Conservation (phyloP, 2,113 vertebrate species). For the Coregonus clupeaformis region DNA sequence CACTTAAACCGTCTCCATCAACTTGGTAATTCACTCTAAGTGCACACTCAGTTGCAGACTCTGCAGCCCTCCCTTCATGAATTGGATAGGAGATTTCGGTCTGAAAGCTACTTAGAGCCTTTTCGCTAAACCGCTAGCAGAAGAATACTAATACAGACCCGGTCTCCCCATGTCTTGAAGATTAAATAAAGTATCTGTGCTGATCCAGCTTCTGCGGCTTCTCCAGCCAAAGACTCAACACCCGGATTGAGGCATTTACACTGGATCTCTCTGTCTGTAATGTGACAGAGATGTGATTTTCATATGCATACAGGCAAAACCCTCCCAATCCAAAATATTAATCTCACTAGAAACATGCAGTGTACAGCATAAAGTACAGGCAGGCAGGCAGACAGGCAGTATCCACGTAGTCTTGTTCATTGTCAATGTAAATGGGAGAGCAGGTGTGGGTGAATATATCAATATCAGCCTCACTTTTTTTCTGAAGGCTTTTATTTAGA, state of each 20-base stretch:
- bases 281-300: constrained; percentile 20
- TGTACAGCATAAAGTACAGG: too few species aligned
- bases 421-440: too few species aligned
- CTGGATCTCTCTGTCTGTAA: constrained; percentile 6
- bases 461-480: too few species aligned
- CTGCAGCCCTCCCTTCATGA: constrained; percentile 5
- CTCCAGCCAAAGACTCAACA: constrained; percentile 27
- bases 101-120: constrained; percentile 32
- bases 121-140: constrained; percentile 21
- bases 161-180: constrained; percentile 21
- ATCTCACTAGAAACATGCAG: too few species aligned
- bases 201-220: constrained; percentile 30
- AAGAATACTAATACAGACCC: constrained; percentile 38
- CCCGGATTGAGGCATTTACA: constrained; percentile 13
- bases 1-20: not conserved
- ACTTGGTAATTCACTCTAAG: constrained; percentile 30
- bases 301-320: too few species aligned
- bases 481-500: too few species aligned
- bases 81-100: constrained; percentile 12
- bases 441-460: too few species aligned
- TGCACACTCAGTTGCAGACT: constrained; percentile 17
- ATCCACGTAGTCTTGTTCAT: too few species aligned
- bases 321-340: too few species aligned
- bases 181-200: constrained; percentile 40
- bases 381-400: too few species aligned